Percentiles rank a stretch among this genome's conserved stretches.
Evolutionary conservation across 2,113 vertebrate genomes (phyloP).

Genomic region (Pycnonotus jocosus): DNA sequence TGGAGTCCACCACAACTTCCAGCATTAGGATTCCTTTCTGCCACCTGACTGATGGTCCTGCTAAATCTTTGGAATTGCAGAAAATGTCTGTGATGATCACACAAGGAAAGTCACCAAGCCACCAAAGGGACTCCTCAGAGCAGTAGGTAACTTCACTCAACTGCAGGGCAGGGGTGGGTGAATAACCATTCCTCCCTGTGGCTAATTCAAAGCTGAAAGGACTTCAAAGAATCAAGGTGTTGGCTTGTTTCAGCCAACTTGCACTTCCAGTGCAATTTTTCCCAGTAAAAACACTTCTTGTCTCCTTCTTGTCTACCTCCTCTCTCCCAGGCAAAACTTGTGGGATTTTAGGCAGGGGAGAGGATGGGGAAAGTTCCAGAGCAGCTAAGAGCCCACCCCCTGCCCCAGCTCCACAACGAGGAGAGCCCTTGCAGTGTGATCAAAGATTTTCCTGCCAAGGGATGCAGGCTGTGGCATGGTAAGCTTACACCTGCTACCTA

Average conservation of each 20-base stretch:
- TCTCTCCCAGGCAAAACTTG: background rate
- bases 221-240: background rate
- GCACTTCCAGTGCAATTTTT: background rate
- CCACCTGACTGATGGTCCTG: background rate
- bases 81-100: background rate
- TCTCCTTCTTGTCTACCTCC: background rate
- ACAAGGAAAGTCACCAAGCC: background rate
- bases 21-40: background rate
- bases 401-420: accelerated
- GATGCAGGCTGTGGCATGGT: background rate
- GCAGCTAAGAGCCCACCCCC: background rate
- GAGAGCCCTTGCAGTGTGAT: too few species aligned
- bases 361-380: background rate
- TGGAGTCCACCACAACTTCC: background rate
- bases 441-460: background rate
- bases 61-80: background rate
- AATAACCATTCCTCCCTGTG: background rate
- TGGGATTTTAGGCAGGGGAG: background rate
- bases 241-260: background rate
- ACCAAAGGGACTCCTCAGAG: background rate
- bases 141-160: background rate
- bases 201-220: background rate
- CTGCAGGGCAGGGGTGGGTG: background rate
- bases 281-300: background rate
- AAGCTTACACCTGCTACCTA: background rate